Evolutionary conservation across 1,140 invertebrate genomes (phyloP), one percentile per base, ranked within the genome.

Genomic region (Euura saliciscinereae): DNA sequence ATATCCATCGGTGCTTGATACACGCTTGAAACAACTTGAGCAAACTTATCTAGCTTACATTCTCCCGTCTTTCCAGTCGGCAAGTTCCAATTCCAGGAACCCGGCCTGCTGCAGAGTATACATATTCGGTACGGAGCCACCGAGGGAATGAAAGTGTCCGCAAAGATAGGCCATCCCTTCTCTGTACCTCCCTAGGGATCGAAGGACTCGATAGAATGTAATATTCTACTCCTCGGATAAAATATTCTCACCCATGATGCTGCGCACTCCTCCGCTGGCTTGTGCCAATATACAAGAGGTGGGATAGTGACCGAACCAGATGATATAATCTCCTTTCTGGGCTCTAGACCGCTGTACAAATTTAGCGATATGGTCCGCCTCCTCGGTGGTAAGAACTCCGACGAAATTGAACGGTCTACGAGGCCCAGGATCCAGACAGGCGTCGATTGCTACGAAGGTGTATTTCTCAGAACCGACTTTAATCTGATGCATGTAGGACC

Each of bases 271-370:
- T 45, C 90, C 87, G 72, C 88, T 88, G 69, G 89, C 84, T 28
- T 93, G 88, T 1, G 91, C 88, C 13, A 95, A 84, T 76, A 98
- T 96, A 76, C 94, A 93, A 4, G 96, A 97, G 2, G 96, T 97
- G 10, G 97, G 96, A 88, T 98, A 98, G 85, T 98, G 97, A 43
- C 96, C 96, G 90, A 98, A 98, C 91, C 93, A 95, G 74, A 97
- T 87, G 11, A 92, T 93, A 76, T 92, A 91, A 82, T 91, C 89
- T 44, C 85, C 87, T 71, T 88, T 86, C 28, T 72, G 85, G 11
- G 77, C 70, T 45, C 86, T 77, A 2, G 89, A 88, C 71, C 89
- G 80, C 64, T 89, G 80, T 28, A 89, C 82, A 66, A 93, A 87
- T 42, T 83, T 76, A 71, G 88, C 78, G 43, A 95, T 80, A 73